These are phyloP conservation scores for Lipophrys pholis DNA, from an alignment of 2,113 vertebrate genomes.

Conservation along the genomic window DNA sequence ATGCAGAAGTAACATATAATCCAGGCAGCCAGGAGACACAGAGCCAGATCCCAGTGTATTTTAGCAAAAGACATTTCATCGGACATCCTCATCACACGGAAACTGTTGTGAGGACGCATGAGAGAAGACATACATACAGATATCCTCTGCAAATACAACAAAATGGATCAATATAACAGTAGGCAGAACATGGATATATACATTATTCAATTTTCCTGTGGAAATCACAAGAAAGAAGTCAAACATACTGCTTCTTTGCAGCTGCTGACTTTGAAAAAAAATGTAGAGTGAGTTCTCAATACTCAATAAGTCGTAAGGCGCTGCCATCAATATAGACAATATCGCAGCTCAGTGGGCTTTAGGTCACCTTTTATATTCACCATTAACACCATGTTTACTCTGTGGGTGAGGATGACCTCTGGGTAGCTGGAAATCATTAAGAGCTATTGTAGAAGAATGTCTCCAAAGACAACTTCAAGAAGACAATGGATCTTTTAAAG, in stretches of 20 bases:
- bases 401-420: neutral
- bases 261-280: too few species aligned
- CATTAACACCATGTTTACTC: neutral
- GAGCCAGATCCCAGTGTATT: slow-evolving; percentile 82
- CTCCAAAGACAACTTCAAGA: neutral
- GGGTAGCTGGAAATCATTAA: slow-evolving; percentile 18
- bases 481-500: too few species aligned
- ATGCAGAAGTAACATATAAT: slow-evolving; percentile 89
- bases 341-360: neutral
- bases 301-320: too few species aligned
- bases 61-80: slow-evolving; percentile 79
- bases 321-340: too few species aligned
- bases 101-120: slow-evolving; percentile 67
- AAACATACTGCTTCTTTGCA: too few species aligned
- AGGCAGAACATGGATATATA: neutral
- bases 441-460: slow-evolving; percentile 9
- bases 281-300: too few species aligned
- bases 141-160: neutral
- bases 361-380: slow-evolving; percentile 6
- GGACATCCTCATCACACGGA: slow-evolving; percentile 85
- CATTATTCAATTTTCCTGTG: neutral
- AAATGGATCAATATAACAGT: neutral
- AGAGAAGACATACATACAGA: neutral
- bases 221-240: too few species aligned
- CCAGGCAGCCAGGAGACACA: slow-evolving; percentile 85